Evolutionary conservation across 2,113 vertebrate species (phyloP).

Genomic region (Nibea albiflora): DNA sequence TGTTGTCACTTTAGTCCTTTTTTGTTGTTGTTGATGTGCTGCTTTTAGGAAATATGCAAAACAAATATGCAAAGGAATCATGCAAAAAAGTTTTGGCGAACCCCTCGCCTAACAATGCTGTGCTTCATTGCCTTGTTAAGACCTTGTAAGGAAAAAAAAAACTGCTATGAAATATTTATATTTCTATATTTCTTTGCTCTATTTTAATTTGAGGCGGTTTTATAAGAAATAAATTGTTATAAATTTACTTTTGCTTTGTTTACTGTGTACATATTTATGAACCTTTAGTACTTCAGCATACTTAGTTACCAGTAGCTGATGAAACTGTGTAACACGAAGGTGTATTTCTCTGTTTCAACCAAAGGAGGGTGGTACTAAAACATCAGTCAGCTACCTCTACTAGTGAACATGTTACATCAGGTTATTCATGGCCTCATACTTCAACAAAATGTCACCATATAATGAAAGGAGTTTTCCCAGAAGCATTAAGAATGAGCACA

Average conservation of each 20-base stretch:
- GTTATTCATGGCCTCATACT: slow-evolving; percentile 15
- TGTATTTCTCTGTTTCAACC: slow-evolving; percentile 63
- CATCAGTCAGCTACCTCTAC: slow-evolving; percentile 10
- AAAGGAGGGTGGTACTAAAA: slow-evolving; percentile 60
- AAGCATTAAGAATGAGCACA: slow-evolving; percentile 49
- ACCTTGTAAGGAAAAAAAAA: slow-evolving; percentile 16
- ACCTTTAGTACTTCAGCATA: neutral
- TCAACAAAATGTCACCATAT: slow-evolving; percentile 16
- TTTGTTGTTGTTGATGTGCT: slow-evolving; percentile 27
- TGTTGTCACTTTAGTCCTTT: slow-evolving; percentile 41
- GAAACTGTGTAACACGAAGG: neutral
- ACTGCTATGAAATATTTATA: slow-evolving; percentile 70
- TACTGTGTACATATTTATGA: slow-evolving; percentile 35
- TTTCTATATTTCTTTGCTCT: slow-evolving; percentile 75
- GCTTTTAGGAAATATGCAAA: slow-evolving; percentile 71
- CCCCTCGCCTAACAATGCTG: slow-evolving; percentile 15
- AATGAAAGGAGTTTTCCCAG: slow-evolving; percentile 42
- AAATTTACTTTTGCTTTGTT: slow-evolving; percentile 45
- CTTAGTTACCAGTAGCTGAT: too few relatives aligned
- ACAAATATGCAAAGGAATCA: slow-evolving; percentile 57
- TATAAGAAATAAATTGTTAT: slow-evolving; percentile 79
- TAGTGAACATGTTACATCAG: slow-evolving; percentile 19
- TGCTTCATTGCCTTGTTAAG: slow-evolving; percentile 56
- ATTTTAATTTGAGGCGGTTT: slow-evolving; percentile 76
- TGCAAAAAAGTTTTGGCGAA: slow-evolving; percentile 60